Evolutionary conservation across 2,888 invertebrate genomes (phyloP).

Genomic region (Noctua janthe): DNA sequence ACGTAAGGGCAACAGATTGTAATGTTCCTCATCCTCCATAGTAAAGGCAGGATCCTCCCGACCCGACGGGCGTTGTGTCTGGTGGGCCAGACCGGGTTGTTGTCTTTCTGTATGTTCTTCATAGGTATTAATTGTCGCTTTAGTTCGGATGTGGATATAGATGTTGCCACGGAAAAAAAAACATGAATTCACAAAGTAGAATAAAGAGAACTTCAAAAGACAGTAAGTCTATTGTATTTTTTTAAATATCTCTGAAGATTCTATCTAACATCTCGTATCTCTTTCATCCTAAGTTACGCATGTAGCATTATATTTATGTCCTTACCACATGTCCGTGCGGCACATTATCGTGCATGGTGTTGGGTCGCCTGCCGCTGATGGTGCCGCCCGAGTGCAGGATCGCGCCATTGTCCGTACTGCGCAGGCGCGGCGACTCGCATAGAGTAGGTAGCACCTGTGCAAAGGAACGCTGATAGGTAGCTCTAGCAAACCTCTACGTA

Average conservation of each 20-base stretch:
- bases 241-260: not conserved
- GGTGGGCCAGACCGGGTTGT: not conserved
- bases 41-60: not conserved
- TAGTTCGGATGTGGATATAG: not conserved
- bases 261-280: not conserved
- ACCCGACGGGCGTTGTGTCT: not conserved
- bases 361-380: conserved; percentile 92
- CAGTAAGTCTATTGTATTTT: not conserved
- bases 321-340: conserved; percentile 84
- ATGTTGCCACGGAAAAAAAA: not conserved
- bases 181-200: not conserved
- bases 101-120: not conserved
- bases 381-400: conserved; percentile 96
- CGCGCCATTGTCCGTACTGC: conserved; percentile 95
- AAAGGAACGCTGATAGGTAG: not conserved
- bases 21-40: not conserved
- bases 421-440: conserved; percentile 92
- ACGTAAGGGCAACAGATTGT: not conserved
- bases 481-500: not conserved
- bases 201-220: not conserved
- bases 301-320: not conserved
- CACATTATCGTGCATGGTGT: conserved; percentile 74
- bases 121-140: not conserved
- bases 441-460: conserved; percentile 93
- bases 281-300: not conserved